A percentile compares a stretch with the other conserved stretches of the same genome.
phyloP scores from a whole-genome alignment of 64 coral and sea anemone genomes.

The Montipora sp. region DNA sequence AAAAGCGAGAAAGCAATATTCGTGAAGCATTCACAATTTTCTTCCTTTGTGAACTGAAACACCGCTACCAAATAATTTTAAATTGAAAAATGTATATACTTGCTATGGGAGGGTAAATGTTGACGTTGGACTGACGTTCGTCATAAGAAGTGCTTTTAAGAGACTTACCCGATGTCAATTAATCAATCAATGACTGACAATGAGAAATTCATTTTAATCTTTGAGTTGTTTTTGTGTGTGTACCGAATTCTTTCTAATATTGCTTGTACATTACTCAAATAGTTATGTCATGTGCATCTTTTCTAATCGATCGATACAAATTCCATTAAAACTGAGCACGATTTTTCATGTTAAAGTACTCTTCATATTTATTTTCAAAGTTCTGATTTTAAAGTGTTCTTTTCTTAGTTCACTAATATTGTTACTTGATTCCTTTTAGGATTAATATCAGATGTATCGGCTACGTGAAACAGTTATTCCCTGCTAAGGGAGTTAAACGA shows the following conservation, averaged over 20 bases:
- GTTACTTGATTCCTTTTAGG: not conserved
- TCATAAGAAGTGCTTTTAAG: no score
- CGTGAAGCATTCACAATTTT: not conserved
- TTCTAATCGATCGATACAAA: not conserved
- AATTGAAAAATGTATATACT: not conserved
- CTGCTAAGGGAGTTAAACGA: not conserved
- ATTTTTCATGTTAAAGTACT: not conserved
- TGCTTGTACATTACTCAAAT: not conserved
- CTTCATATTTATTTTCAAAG: not conserved
- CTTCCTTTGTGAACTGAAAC: not conserved
- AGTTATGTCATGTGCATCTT: not conserved
- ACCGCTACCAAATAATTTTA: no score
- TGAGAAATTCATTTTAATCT: not conserved
- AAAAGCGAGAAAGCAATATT: no score
- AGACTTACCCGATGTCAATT: not conserved
- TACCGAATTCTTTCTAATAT: not conserved
- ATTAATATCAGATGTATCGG: not conserved
- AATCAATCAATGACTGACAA: not conserved
- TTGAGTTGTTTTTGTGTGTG: not conserved
- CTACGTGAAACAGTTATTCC: not conserved
- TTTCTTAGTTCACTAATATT: not conserved
- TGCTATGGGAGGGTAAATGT: no score
- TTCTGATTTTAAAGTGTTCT: not conserved
- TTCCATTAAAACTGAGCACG: not conserved
- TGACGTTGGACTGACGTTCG: no score